phyloP scores from a whole-genome alignment of 1,140 invertebrate species.

The Pygmarrhopalites habei region DNA sequence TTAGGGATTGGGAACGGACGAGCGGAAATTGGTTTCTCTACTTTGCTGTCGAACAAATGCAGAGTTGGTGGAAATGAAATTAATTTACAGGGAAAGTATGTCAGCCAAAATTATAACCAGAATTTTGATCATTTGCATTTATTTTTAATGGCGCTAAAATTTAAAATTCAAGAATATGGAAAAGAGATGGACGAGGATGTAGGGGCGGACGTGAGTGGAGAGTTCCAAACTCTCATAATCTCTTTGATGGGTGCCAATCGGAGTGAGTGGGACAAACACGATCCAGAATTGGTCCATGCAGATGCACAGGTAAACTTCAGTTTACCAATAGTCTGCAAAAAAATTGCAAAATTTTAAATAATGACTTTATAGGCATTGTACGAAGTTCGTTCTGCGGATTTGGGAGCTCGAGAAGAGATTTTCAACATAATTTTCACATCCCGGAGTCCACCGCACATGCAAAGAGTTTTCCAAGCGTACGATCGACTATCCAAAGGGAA shows the following conservation, averaged over 20 bases:
- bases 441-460: conserved; percentile 45
- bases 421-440: conserved; percentile 48
- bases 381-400: conserved; percentile 42
- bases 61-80: conserved; percentile 41
- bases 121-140: too few species aligned
- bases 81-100: conserved; percentile 43
- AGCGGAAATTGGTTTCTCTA: conserved; percentile 40
- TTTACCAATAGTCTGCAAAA: too few species aligned
- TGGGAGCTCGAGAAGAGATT: conserved; percentile 48
- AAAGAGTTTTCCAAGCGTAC: conserved; percentile 45
- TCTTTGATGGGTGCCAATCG: conserved; percentile 43
- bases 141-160: too few species aligned
- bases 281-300: conserved; percentile 41
- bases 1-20: conserved; percentile 43
- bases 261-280: conserved; percentile 42
- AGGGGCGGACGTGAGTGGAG: conserved; percentile 51
- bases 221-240: conserved; percentile 50
- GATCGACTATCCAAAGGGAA: conserved; percentile 39
- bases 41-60: conserved; percentile 41
- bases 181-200: conserved; percentile 51
- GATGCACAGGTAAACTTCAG: conserved; percentile 43
- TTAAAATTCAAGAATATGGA: conserved; percentile 45
- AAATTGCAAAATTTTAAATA: too few species aligned
- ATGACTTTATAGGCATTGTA: conserved; percentile 37
- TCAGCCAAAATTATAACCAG: too few species aligned